Evolutionary conservation across 2,797 vertebrate genomes (phyloP).

Genomic region (Periophthalmus magnuspinnatus): DNA sequence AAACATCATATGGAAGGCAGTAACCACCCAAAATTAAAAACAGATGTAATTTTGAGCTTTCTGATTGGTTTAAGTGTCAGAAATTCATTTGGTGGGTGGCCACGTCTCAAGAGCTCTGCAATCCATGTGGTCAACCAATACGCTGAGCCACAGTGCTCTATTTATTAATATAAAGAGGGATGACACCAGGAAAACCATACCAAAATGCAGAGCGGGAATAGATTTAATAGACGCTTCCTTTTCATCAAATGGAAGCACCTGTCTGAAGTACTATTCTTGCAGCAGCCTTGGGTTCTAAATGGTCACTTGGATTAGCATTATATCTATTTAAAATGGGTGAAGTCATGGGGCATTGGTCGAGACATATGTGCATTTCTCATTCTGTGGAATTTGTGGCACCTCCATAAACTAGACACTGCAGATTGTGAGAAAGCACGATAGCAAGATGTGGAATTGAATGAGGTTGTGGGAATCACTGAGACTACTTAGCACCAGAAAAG

Average conservation of each 20-base stretch:
- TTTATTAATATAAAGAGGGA: slow-evolving; percentile 62
- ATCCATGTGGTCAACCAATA: slow-evolving; percentile 34
- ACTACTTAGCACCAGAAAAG: not conserved
- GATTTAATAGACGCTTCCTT: slow-evolving; percentile 19
- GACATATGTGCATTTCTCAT: slow-evolving; percentile 18
- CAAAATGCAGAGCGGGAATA: slow-evolving; percentile 44
- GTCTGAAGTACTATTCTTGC: slow-evolving; percentile 1
- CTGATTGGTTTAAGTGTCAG: slow-evolving; percentile 29
- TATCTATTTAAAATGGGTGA: slow-evolving; percentile 36
- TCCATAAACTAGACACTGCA: slow-evolving; percentile 38
- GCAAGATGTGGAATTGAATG: slow-evolving; percentile 15
- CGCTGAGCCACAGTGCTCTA: slow-evolving; percentile 3
- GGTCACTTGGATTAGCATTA: slow-evolving; percentile 3
- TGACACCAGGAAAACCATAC: slow-evolving; percentile 28
- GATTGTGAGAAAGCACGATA: slow-evolving; percentile 17
- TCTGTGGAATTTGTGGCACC: slow-evolving; percentile 41
- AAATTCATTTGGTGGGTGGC: slow-evolving; percentile 52
- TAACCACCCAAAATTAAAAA: slow-evolving; percentile 23
- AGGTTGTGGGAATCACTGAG: slow-evolving; percentile 14
- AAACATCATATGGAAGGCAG: slow-evolving; percentile 31
- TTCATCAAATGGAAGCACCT: slow-evolving; percentile 41
- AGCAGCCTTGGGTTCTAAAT: slow-evolving; percentile 24
- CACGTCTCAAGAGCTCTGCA: slow-evolving; percentile 36
- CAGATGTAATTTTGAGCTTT: slow-evolving; percentile 13
- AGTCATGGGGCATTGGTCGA: slow-evolving; percentile 24